These are phyloP conservation scores for Panthera tigris DNA, from an alignment of 2,113 vertebrate species.

Conservation along the genomic window DNA sequence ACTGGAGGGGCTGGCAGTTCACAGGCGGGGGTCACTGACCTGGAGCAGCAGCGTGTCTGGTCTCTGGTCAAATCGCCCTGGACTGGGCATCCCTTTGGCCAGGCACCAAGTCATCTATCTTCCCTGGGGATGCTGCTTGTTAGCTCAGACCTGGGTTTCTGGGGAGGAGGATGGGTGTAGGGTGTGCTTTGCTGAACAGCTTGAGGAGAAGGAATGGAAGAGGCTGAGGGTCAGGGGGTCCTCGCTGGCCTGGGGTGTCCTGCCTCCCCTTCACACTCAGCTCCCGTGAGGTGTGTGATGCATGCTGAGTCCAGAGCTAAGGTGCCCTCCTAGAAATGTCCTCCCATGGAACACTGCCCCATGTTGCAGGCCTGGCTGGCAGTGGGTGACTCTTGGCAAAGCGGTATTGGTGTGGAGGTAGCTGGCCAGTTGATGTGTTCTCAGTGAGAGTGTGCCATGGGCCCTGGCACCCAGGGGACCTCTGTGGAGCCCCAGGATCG, in stretches of 20 bases:
- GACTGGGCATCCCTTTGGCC: not conserved
- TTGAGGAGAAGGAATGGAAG: not conserved
- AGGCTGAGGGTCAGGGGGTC: not conserved
- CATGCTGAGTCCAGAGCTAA: not conserved
- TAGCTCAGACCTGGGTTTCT: not conserved
- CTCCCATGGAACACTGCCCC: not conserved
- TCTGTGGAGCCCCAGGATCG: not conserved
- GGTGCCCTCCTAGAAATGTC: not conserved
- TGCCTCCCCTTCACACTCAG: not conserved
- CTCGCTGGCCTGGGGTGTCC: not conserved
- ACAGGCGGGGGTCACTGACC: no score
- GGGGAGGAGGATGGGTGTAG: not conserved
- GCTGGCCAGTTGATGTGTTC: not conserved
- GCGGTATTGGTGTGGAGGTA: not conserved
- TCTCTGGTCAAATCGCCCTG: not conserved
- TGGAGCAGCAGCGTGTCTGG: no score
- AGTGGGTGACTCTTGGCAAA: not conserved
- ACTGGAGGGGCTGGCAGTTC: not conserved
- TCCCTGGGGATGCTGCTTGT: not conserved
- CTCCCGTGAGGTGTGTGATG: not conserved
- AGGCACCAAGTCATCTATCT: fast-evolving
- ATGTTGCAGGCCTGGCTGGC: fast-evolving
- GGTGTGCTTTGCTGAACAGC: not conserved
- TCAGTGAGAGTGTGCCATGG: not conserved
- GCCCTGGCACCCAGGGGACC: not conserved